Conservation (phyloP, 2,797 vertebrate species). For the Rhynchonycteris naso region DNA sequence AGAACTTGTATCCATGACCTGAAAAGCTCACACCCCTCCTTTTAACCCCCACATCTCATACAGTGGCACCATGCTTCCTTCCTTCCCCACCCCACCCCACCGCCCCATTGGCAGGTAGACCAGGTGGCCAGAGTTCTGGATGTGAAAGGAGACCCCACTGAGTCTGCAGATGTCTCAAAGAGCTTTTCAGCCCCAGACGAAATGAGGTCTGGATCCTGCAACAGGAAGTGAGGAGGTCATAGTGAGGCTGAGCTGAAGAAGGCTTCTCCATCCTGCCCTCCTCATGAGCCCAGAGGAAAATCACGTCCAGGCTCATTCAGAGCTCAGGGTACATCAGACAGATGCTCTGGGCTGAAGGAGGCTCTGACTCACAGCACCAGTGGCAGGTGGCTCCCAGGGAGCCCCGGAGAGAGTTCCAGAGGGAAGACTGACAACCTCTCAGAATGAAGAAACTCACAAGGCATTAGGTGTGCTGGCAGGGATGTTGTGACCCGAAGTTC, state of each 20-base stretch:
- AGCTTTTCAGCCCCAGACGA: neutral
- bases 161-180: conserved; percentile 16
- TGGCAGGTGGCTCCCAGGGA: neutral
- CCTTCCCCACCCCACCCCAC: neutral
- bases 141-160: neutral
- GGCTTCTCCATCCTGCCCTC: neutral
- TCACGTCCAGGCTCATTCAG: neutral
- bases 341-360: neutral
- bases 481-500: neutral
- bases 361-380: no score
- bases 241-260: neutral
- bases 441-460: neutral
- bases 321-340: accelerated
- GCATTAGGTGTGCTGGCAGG: neutral
- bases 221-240: conserved; percentile 12
- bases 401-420: accelerated
- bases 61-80: conserved; percentile 39
- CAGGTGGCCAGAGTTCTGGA: neutral
- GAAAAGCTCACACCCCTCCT: neutral
- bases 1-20: neutral
- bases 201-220: neutral
- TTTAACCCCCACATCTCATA: conserved; percentile 38
- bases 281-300: neutral
- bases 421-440: neutral
- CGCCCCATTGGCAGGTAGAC: neutral